Conservation (phyloP, 2,113 vertebrate species). For the Psilopogon haemacephalus region DNA sequence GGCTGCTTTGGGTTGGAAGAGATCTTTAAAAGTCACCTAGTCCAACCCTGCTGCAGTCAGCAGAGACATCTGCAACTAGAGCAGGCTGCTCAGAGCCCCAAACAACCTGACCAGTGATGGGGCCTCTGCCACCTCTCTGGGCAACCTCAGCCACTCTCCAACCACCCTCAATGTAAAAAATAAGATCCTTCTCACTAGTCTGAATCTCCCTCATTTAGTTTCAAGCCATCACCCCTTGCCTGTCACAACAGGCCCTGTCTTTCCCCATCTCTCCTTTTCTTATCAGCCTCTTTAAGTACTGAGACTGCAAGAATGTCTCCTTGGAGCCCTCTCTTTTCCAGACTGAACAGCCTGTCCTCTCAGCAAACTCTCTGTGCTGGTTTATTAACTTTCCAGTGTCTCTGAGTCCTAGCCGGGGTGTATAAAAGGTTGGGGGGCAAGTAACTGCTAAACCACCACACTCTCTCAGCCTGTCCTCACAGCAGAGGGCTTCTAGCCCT, state of each 20-base stretch:
- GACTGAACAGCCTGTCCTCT: neutral
- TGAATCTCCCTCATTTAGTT: neutral
- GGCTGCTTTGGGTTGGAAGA: neutral
- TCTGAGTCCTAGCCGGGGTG: too few species aligned
- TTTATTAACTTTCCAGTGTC: too few species aligned
- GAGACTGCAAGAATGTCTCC: neutral
- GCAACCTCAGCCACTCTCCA: neutral
- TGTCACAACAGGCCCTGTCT: neutral
- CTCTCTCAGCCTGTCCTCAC: neutral
- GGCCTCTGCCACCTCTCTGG: neutral
- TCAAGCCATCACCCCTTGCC: neutral
- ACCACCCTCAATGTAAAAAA: neutral
- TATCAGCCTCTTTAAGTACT: neutral
- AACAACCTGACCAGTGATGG: neutral
- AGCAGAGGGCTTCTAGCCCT: neutral
- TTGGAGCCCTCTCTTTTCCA: neutral
- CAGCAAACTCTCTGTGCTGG: too few species aligned
- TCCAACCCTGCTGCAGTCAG: neutral
- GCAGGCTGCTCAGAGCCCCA: neutral
- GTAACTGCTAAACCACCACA: too few species aligned
- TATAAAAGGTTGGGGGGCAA: too few species aligned
- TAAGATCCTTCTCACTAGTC: too few species aligned
- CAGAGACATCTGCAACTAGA: neutral
- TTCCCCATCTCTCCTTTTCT: neutral
- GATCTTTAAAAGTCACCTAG: neutral